Evolutionary conservation across 2,797 vertebrate species (phyloP).

Genomic region (Parauchenoglanis punctatus): DNA sequence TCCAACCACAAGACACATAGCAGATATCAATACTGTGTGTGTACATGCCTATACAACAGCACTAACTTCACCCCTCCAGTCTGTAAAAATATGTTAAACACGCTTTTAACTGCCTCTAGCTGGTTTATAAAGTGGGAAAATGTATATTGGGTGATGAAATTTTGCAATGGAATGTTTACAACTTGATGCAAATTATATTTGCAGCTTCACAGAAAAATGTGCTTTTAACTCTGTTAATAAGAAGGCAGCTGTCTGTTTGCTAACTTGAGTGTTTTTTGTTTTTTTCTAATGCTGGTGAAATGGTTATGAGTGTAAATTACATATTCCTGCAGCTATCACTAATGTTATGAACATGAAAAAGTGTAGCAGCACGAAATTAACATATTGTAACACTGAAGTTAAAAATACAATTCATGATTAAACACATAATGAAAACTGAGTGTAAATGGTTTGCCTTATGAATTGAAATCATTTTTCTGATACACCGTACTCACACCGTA

Average conservation of each 20-base stretch:
- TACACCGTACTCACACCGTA: background rate
- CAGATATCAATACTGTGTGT: background rate
- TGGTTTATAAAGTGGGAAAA: background rate
- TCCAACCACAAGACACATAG: background rate
- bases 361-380: background rate
- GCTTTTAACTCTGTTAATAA: background rate
- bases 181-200: background rate
- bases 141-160: background rate
- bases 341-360: background rate
- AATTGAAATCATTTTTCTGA: background rate
- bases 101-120: background rate
- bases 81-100: conserved; percentile 3
- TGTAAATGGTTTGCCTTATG: background rate
- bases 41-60: background rate
- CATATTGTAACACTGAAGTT: background rate
- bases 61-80: background rate
- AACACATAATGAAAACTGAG: background rate
- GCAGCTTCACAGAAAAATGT: background rate
- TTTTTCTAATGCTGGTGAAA: background rate
- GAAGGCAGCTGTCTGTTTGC: background rate
- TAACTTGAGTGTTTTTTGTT: background rate
- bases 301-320: background rate
- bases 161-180: background rate
- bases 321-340: background rate
- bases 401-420: background rate